Base-by-base conservation (phyloP, 2,797 vertebrate genomes). In the Coluber constrictor region DNA sequence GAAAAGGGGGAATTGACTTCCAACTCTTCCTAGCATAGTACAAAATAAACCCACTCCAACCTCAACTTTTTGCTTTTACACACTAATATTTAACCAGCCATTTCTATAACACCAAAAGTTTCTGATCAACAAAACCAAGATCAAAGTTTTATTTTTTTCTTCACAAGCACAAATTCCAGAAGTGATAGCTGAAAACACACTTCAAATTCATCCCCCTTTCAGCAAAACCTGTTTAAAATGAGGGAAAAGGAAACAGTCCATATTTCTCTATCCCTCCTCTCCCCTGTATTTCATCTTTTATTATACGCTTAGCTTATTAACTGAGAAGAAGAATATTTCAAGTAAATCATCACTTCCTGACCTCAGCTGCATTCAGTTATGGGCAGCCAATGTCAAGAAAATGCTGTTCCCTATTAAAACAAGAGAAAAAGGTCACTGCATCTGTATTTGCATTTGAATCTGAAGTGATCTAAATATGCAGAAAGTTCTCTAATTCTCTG, bases 361-460 rank as follows among this genome's bases (percentile, higher is more conserved):
- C 32, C 91, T 94, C n/a, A 92, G 56, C 61, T 18, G 27, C 10
- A 93, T 57, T 37, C 91, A 79, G 83, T 9, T 90, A 29, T 0
- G 0, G 20, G 5, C 23, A 93, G 83, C 5, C 90, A n/a, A 87
- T 90, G 87, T 93, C 87, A 16, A n/a, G 91, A 63, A 94, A 95
- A 94, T 5, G 29, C 32, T 91, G 93, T 90, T 92, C 86, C 90
- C 88, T 91, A 43, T 57, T 92, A 92, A 70, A 87, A 91, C 57
- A 3, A 88, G 66, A 95, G 70, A 32, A 86, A 92, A 89, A 93
- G 89, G 89, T 60, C 93, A 91, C 0, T 91, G 87, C 56, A 93
- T 90, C 70, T 90, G 95, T 89, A 90, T 89, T 51, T n/a, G 60
- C 86, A 94, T 93, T 27, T 92, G 29, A 87, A 88, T 91, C 86